Conservation (phyloP, 2,797 vertebrate species). For the Lateolabrax maculatus region DNA sequence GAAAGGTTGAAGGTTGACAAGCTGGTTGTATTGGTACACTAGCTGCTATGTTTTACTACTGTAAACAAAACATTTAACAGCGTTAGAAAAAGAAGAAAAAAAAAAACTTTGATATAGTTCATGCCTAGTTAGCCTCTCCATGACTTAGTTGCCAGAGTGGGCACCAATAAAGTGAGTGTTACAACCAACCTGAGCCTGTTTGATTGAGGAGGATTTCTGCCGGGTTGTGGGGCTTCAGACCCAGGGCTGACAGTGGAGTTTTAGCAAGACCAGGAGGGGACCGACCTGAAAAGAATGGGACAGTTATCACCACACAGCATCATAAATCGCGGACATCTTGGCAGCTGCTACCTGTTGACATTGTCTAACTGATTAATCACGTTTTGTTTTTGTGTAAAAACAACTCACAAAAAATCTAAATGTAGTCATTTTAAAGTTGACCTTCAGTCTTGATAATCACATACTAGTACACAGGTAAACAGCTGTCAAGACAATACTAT, state of each 20-base stretch:
- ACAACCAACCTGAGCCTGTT: constrained; percentile 89
- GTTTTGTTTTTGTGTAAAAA: background rate
- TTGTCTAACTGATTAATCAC: background rate
- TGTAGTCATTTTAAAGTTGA: background rate
- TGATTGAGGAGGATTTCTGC: constrained; percentile 93
- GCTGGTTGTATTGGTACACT: background rate
- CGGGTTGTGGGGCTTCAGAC: constrained; percentile 97
- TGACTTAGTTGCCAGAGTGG: background rate
- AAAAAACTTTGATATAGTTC: background rate
- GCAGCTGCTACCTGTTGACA: constrained; percentile 65
- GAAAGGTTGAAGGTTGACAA: background rate
- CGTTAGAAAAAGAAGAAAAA: background rate
- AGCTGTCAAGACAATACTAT: constrained; percentile 63
- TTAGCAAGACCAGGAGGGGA: constrained; percentile 97
- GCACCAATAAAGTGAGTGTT: background rate
- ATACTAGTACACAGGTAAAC: constrained; percentile 43
- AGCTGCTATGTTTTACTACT: background rate
- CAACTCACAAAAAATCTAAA: background rate
- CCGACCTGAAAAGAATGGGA: constrained; percentile 84
- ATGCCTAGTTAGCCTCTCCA: background rate
- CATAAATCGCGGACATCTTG: constrained; percentile 34
- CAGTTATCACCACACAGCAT: constrained; percentile 13
- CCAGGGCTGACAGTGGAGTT: constrained; percentile 95
- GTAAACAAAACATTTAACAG: background rate
- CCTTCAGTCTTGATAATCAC: background rate